Evolutionary conservation across 2,888 invertebrate genomes (phyloP).

Genomic region (Andrena camellia): DNA sequence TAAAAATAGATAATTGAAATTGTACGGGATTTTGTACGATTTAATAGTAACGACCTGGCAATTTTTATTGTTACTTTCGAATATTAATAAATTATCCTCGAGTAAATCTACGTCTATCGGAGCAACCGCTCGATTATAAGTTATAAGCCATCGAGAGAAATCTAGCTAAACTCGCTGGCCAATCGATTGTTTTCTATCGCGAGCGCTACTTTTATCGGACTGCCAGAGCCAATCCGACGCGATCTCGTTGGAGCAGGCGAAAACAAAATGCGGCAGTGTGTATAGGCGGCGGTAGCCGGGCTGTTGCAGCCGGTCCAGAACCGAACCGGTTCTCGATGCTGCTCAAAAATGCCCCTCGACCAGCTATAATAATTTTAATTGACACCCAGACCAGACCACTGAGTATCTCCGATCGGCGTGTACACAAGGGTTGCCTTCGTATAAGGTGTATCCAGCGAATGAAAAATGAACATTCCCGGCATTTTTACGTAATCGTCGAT

Average conservation of each 20-base stretch:
- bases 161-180: constrained; percentile 1
- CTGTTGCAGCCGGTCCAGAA: constrained; percentile 62
- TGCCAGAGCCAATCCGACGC: constrained; percentile 16
- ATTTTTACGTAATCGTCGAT: constrained; percentile 34
- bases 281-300: constrained; percentile 59
- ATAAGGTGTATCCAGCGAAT: constrained; percentile 15
- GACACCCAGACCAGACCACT: constrained; percentile 75
- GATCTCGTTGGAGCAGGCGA: constrained; percentile 48
- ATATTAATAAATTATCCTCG: not conserved
- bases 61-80: not conserved
- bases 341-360: constrained; percentile 75
- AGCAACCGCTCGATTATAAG: not conserved
- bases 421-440: constrained; percentile 7
- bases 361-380: constrained; percentile 80
- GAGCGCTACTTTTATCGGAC: constrained; percentile 15
- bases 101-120: not conserved
- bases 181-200: constrained; percentile 17
- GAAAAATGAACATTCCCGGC: constrained; percentile 40
- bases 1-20: no score
- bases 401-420: constrained; percentile 65
- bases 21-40: no score
- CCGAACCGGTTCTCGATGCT: constrained; percentile 69
- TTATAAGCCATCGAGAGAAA: not conserved
- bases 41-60: no score
- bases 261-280: constrained; percentile 60